Percentiles rank a stretch among this genome's conserved stretches.
Conservation (phyloP, 2,888 invertebrate species). For the Furcula furcula region DNA sequence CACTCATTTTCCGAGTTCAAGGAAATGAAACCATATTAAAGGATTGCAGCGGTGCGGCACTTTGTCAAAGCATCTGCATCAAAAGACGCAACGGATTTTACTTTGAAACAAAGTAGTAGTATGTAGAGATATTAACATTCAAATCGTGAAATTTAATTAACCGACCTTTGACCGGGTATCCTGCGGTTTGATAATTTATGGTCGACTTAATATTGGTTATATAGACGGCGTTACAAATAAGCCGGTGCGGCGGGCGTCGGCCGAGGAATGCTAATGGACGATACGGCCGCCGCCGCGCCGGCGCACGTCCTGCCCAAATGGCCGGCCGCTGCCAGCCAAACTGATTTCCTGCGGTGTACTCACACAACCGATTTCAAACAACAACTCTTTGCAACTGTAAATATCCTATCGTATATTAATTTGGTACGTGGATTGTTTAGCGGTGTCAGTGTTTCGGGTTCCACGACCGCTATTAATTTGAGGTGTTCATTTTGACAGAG, state of each 20-base stretch:
- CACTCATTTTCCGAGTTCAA: conserved; percentile 52
- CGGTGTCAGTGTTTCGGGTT: conserved; percentile 32
- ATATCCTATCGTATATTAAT: conserved; percentile 20
- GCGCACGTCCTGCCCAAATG: conserved; percentile 8
- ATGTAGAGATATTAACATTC: conserved; percentile 40
- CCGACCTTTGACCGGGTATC: conserved; percentile 25
- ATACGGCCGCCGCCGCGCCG: conserved; percentile 46
- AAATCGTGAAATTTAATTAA: conserved; percentile 45
- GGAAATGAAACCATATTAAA: conserved; percentile 58
- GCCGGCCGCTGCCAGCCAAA: conserved; percentile 16
- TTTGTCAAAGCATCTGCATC: conserved; percentile 55
- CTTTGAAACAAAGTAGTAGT: conserved; percentile 30
- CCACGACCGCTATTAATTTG: conserved; percentile 49
- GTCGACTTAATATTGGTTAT: conserved; percentile 52
- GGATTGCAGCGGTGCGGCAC: conserved; percentile 45
- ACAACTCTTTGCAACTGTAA: conserved; percentile 2
- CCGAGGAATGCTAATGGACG: conserved; percentile 60
- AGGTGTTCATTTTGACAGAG: conserved; percentile 44
- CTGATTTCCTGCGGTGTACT: conserved; percentile 28
- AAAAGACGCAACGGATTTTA: conserved; percentile 42
- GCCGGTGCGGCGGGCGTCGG: conserved; percentile 37
- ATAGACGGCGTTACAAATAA: conserved; percentile 59
- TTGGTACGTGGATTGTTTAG: conserved; percentile 31
- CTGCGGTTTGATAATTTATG: conserved; percentile 47
- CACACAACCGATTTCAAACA: conserved; percentile 8